phyloP scores from a whole-genome alignment of 1,140 invertebrate genomes.

The Mycetomoellerius zeteki region DNA sequence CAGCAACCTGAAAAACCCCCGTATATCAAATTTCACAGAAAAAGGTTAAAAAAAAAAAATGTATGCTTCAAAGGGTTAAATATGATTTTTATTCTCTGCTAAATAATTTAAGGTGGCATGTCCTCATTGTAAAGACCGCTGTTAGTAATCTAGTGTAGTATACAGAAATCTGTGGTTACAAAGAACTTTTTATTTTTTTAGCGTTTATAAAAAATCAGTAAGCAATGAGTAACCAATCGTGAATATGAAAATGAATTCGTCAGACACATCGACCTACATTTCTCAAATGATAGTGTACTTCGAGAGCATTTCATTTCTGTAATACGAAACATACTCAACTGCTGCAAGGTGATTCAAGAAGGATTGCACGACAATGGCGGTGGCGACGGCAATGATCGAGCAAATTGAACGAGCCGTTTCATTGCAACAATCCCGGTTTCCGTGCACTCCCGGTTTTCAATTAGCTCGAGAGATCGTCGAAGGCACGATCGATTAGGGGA shows the following conservation, averaged over 20 bases:
- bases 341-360: not conserved
- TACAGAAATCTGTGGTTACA: no score
- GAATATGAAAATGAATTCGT: not conserved
- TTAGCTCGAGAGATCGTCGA: conserved; percentile 55
- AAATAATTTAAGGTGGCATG: no score
- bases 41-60: no score
- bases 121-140: no score
- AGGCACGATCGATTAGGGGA: conserved; percentile 59
- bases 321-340: not conserved
- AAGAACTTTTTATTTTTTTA: not conserved
- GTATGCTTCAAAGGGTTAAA: no score
- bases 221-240: not conserved
- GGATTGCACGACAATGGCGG: not conserved
- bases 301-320: not conserved
- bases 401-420: conserved; percentile 51
- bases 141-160: no score
- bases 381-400: conserved; percentile 1
- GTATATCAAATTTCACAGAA: no score
- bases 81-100: no score
- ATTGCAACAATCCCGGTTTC: conserved; percentile 57
- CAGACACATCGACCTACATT: not conserved
- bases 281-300: not conserved
- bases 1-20: no score
- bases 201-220: not conserved
- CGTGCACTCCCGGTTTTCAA: conserved; percentile 52